Percentiles rank a stretch among this genome's conserved stretches.
phyloP scores from a whole-genome alignment of 2,888 invertebrate species.

The Trypoxylon attenuatum region DNA sequence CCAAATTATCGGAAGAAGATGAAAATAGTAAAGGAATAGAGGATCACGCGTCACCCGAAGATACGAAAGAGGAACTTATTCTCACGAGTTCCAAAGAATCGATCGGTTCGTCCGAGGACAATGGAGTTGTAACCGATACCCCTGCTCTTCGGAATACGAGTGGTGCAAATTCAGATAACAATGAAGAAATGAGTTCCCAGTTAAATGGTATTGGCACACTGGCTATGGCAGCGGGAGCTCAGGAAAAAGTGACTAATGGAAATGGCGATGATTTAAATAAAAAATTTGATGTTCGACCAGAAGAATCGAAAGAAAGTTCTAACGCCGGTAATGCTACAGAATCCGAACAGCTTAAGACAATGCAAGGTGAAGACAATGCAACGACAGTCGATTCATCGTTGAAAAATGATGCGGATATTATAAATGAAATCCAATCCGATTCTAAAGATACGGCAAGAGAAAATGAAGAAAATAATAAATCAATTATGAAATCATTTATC shows the following conservation, averaged over 20 bases:
- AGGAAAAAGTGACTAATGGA: neutral
- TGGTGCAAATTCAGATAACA: neutral
- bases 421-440: too few species aligned
- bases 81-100: neutral
- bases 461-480: conserved; percentile 9
- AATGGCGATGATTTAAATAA: neutral
- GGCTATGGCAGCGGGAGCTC: neutral
- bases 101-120: neutral
- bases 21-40: neutral
- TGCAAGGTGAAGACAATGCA: neutral
- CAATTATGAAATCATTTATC: conserved; percentile 27
- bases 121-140: conserved; percentile 1
- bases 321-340: neutral
- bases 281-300: neutral
- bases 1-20: neutral
- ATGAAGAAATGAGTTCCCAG: neutral
- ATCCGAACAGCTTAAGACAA: neutral
- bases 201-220: neutral
- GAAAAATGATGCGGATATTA: neutral
- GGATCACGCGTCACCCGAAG: neutral
- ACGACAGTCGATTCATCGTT: too few species aligned
- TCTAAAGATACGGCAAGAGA: neutral
- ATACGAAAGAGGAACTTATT: neutral
- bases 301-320: neutral
- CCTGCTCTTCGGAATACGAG: neutral